A percentile compares a stretch with the other conserved stretches of the same genome.
Conservation (phyloP, 2,797 vertebrate genomes). For the Chanos chanos region DNA sequence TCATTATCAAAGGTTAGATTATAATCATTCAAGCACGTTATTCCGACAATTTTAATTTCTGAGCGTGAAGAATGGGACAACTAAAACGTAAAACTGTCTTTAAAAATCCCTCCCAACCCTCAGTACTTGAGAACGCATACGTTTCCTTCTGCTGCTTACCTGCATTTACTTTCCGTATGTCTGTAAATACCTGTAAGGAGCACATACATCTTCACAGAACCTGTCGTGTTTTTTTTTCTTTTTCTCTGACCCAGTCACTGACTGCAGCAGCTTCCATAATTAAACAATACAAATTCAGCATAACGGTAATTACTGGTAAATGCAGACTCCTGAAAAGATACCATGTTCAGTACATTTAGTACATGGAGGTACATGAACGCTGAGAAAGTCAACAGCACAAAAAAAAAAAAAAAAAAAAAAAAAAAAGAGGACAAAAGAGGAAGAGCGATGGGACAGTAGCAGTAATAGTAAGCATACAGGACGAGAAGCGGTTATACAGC, state of each 20-base stretch:
- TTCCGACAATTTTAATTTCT: conserved; percentile 72
- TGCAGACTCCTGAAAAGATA: too few species aligned
- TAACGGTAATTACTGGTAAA: too few species aligned
- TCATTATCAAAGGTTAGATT: conserved; percentile 70
- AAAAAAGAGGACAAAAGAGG: conserved; percentile 31
- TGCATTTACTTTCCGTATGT: too few species aligned
- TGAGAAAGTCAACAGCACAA: conserved; percentile 49
- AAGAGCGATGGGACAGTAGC: conserved; percentile 44
- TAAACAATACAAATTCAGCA: conserved; percentile 69
- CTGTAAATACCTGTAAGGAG: too few species aligned
- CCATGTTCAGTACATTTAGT: conserved; percentile 76
- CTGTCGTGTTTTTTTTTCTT: not conserved
- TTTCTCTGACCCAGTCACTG: conserved; percentile 1
- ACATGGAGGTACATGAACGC: conserved; percentile 26
- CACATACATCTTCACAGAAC: conserved; percentile 39
- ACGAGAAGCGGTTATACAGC: conserved; percentile 68
- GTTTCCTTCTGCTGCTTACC: too few species aligned
- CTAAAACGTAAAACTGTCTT: conserved; percentile 76
- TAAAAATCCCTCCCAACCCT: conserved; percentile 73
- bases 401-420: conserved; percentile 57
- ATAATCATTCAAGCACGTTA: conserved; percentile 68
- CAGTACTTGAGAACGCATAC: too few species aligned
- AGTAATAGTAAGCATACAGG: conserved; percentile 50
- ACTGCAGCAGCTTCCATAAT: conserved; percentile 54
- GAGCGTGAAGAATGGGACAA: conserved; percentile 77